These are phyloP conservation scores for Dicrurus megarhynchus DNA, from an alignment of 2,113 vertebrate species.

Conservation along the genomic window DNA sequence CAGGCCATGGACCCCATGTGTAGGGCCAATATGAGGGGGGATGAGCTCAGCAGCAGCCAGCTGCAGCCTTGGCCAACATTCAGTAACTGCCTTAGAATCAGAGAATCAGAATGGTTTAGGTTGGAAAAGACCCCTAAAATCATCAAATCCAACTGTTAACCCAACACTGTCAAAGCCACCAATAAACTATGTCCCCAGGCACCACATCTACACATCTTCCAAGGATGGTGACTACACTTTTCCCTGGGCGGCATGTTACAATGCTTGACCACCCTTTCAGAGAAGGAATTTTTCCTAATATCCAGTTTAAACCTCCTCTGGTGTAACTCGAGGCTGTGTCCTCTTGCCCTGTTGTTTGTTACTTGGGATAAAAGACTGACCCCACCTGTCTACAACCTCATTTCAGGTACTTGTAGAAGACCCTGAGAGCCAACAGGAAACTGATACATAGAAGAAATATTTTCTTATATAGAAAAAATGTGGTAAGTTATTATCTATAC, in stretches of 20 bases:
- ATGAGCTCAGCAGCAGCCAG: neutral
- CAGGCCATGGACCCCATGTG: fast-evolving
- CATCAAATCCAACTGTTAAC: neutral
- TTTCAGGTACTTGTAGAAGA: neutral
- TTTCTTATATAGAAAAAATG: neutral
- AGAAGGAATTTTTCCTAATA: neutral
- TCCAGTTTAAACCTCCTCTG: neutral
- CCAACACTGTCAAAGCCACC: neutral
- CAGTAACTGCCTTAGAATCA: neutral
- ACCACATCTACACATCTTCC: neutral
- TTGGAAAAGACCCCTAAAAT: neutral
- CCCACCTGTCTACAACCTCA: neutral
- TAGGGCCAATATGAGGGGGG: neutral
- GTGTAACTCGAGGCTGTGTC: neutral
- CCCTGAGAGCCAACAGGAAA: neutral
- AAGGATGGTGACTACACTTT: too few relatives aligned
- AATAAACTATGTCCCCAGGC: neutral
- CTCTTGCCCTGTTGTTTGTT: neutral
- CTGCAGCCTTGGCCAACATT: neutral
- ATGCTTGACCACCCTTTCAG: neutral
- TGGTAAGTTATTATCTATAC: neutral
- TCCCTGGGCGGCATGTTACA: neutral
- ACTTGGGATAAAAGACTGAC: neutral
- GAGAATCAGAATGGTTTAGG: neutral
- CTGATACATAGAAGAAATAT: neutral